Conservation (phyloP, 2,113 vertebrate genomes). For the Syngnathoides biaculeatus region DNA sequence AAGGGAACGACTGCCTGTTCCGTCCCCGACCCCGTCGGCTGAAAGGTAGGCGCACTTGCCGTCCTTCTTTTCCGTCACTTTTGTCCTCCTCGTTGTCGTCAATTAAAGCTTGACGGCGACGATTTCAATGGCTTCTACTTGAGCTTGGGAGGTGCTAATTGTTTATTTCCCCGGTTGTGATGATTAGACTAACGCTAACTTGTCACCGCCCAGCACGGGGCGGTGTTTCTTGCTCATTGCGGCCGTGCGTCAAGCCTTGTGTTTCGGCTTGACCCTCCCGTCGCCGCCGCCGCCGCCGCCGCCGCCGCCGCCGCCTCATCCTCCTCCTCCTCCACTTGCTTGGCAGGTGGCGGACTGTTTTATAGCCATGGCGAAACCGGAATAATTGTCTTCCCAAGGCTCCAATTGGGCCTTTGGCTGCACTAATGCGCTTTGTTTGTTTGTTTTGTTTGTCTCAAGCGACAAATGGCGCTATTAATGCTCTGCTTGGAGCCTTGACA, state of each 20-base stretch:
- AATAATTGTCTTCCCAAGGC: conserved; percentile 37
- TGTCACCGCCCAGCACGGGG: conserved; percentile 11
- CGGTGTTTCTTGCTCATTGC: conserved; percentile 13
- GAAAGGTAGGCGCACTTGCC: conserved; percentile 38
- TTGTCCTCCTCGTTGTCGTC: not conserved
- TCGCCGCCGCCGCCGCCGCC: no score
- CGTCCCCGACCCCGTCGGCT: conserved; percentile 8
- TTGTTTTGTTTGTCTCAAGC: conserved; percentile 12
- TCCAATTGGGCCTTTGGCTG: conserved; percentile 33
- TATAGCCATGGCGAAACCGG: conserved; percentile 7
- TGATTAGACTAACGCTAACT: conserved; percentile 43
- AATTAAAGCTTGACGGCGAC: not conserved
- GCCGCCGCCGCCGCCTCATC: no score
- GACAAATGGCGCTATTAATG: conserved; percentile 28
- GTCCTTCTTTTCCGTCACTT: not conserved
- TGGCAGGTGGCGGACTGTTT: conserved; percentile 1
- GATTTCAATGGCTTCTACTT: not conserved
- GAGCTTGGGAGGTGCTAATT: not conserved
- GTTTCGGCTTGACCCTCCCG: not conserved
- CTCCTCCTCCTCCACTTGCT: no score
- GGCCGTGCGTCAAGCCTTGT: not conserved
- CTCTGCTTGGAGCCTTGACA: conserved; percentile 7
- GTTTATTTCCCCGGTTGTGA: not conserved
- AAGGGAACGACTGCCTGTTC: conserved; percentile 12
- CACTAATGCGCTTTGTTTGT: not conserved